Evolutionary conservation across 2,888 invertebrate genomes (phyloP), one percentile per base, ranked within the genome.

Genomic region (Hyposoter didymator): DNA sequence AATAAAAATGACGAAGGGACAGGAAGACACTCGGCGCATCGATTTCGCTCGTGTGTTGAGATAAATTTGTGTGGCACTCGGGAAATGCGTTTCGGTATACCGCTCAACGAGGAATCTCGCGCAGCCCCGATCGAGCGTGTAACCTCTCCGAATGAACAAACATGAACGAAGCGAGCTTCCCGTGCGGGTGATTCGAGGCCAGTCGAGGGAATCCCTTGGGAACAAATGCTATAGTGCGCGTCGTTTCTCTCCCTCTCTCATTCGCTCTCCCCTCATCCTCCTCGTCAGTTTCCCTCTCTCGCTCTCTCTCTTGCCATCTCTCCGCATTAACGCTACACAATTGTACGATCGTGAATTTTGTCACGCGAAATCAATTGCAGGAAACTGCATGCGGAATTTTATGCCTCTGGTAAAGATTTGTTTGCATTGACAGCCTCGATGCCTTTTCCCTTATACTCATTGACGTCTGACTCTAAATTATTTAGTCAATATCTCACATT

Each of bases 311-410:
- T 74, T 69, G 59, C 67, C 69, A 76, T 28, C 22, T 66, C 74
- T 75, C 32, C 28, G 66, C 62, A 55, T 75, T 67, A 62, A 59
- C 39, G 66, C 22, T 73, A 72, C 19, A 43, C 52, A 14, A 70
- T 22, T 32, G 49, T 28, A 49, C 78, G 17, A 74, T 69, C 78
- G 74, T 79, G 74, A 84, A 84, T 84, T 78, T 69, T 49, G 74
- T 69, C 78, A 62, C 74, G 62, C 39, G 47, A 76, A 84, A 84
- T 84, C 75, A 84, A 84, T 81, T 81, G 75, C 73, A 73, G 45
- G 47, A 45, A 73, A 67, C 47, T 45, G 76, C 66, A 43, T 47
- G 64, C 74, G 69, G 62, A 74, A 74, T 79, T 67, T 43, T 52
- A 17, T 45, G 32, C 32, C 32, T 22, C 12, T 6, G 22, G 49